Percentiles rank a stretch among this genome's conserved stretches.
phyloP scores from a whole-genome alignment of 2,888 invertebrate species.

The Zaprionus obscuricornis region DNA sequence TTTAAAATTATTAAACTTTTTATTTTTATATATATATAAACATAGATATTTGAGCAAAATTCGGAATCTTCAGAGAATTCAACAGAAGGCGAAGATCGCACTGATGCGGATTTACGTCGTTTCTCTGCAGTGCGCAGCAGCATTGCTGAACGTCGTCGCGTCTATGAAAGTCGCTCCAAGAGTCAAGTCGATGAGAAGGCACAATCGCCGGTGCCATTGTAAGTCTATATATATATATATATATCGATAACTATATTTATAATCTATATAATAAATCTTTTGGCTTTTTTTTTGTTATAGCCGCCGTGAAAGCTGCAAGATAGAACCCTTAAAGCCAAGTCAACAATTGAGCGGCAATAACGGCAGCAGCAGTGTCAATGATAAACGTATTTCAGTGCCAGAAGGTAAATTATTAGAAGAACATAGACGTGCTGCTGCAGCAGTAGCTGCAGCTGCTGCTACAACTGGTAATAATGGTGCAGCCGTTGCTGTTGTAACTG shows the following conservation, averaged over 20 bases:
- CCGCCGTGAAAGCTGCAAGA: constrained; percentile 86
- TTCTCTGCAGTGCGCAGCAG: constrained; percentile 87
- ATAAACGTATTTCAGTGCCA: constrained; percentile 81
- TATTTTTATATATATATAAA: not conserved
- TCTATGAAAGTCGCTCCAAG: constrained; percentile 90
- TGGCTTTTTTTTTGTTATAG: constrained; percentile 78
- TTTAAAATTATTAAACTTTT: not conserved
- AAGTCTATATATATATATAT: too few relatives aligned
- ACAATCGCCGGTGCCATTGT: constrained; percentile 89
- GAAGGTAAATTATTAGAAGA: constrained; percentile 81
- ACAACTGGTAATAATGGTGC: constrained; percentile 81
- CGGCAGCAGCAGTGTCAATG: constrained; percentile 53
- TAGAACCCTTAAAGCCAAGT: constrained; percentile 70
- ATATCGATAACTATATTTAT: not conserved
- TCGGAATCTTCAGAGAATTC: constrained; percentile 84
- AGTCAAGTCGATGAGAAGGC: constrained; percentile 88
- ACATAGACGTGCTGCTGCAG: constrained; percentile 80
- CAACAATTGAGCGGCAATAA: constrained; percentile 84
- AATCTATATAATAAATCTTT: too few relatives aligned
- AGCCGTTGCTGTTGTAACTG: constrained; percentile 30
- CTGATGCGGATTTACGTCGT: constrained; percentile 85
- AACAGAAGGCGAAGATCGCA: constrained; percentile 84
- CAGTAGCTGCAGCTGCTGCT: constrained; percentile 19
- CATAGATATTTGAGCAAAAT: constrained; percentile 82
- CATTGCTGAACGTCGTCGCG: constrained; percentile 90